Conservation (phyloP, 2,797 vertebrate genomes). For the Etheostoma perlongum region DNA sequence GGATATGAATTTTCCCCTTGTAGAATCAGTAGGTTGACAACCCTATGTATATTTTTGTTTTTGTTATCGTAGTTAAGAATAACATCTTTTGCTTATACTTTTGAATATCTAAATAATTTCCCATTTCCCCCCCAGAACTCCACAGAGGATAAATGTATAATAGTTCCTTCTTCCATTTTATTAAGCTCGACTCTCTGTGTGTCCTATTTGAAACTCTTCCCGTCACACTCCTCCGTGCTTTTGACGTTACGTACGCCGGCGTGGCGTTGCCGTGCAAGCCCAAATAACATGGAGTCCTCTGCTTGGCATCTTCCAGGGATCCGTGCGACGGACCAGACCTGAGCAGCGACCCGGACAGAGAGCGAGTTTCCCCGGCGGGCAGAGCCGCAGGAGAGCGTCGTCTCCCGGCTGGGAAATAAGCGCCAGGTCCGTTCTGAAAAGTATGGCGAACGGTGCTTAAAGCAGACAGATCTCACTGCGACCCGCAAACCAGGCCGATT, state of each 20-base stretch:
- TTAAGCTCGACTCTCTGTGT: too few relatives aligned
- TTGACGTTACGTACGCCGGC: constrained; percentile 86
- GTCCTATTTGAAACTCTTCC: constrained; percentile 58
- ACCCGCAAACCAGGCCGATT: constrained; percentile 78
- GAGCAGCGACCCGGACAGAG: constrained; percentile 34
- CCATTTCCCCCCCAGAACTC: too few relatives aligned
- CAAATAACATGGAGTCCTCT: constrained; percentile 86
- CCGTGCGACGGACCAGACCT: constrained; percentile 37
- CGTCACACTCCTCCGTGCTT: constrained; percentile 68
- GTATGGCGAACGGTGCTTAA: constrained; percentile 74
- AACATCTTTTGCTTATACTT: too few relatives aligned
- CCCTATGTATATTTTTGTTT: too few relatives aligned
- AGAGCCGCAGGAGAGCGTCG: constrained; percentile 51
- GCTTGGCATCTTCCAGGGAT: constrained; percentile 76
- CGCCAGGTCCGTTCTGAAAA: constrained; percentile 54
- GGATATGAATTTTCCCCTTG: too few relatives aligned
- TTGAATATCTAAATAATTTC: too few relatives aligned
- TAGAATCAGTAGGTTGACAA: too few relatives aligned
- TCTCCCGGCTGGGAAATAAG: constrained; percentile 35
- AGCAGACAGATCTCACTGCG: constrained; percentile 51
- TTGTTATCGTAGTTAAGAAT: too few relatives aligned
- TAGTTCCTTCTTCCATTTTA: neutral
- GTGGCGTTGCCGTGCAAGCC: constrained; percentile 81
- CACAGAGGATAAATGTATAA: too few relatives aligned
- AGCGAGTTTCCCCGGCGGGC: constrained; percentile 34